phyloP scores from a whole-genome alignment of 2,888 invertebrate species.

The Drosophila phalerata region DNA sequence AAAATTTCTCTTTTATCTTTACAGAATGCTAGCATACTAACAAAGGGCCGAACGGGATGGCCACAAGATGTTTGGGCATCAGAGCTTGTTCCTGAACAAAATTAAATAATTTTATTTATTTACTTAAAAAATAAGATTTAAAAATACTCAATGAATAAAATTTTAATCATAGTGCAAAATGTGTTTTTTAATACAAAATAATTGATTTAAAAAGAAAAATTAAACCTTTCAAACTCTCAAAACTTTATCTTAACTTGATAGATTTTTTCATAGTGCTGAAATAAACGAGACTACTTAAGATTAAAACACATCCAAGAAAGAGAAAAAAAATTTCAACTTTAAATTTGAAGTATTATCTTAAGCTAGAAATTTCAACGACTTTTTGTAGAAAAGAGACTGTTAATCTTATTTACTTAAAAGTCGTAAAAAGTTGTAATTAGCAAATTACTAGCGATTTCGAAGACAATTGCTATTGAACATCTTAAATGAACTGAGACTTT shows the following conservation, averaged over 20 bases:
- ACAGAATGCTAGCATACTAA: constrained; percentile 78
- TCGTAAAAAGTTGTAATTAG: not conserved
- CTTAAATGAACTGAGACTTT: no score
- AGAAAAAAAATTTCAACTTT: not conserved
- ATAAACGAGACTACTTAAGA: no score
- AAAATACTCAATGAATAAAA: constrained; percentile 13
- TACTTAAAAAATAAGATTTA: not conserved
- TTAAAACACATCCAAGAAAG: not conserved
- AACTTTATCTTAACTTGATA: not conserved
- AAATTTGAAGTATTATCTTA: not conserved
- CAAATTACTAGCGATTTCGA: no score
- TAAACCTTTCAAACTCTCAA: no score
- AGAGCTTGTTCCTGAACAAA: constrained; percentile 90
- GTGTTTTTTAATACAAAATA: not conserved
- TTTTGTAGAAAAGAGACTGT: not conserved
- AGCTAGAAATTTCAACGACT: not conserved
- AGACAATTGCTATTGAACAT: no score
- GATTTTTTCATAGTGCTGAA: no score
- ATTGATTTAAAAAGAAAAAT: not conserved
- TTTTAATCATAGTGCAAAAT: not conserved
- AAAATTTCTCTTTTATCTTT: constrained; percentile 23
- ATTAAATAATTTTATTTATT: constrained; percentile 48
- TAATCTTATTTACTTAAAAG: not conserved
- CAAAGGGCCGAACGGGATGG: constrained; percentile 97
- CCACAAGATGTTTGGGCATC: constrained; percentile 98